phyloP scores from a whole-genome alignment of 2,113 vertebrate genomes.

The Zapornia atra region DNA sequence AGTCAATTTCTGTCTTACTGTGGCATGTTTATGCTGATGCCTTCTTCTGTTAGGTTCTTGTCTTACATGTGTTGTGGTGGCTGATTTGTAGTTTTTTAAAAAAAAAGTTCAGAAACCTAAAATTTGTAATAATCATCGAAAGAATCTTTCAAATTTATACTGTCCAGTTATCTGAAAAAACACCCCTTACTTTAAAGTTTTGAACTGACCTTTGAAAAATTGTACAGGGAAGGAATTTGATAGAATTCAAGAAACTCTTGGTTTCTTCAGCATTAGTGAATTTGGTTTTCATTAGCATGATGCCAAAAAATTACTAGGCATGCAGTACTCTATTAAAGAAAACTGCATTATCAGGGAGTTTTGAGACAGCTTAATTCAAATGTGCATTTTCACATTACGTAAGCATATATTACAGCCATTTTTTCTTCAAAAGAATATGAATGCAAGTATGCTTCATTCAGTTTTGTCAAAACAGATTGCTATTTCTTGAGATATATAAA shows the following conservation, averaged over 20 bases:
- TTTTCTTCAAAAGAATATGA: conserved; percentile 34
- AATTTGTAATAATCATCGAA: neutral
- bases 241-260: neutral
- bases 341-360: neutral
- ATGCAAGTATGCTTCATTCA: neutral
- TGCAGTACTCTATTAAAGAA: neutral
- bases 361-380: neutral
- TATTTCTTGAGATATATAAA: neutral
- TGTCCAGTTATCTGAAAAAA: neutral
- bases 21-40: conserved; percentile 20
- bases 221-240: neutral
- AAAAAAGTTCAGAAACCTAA: neutral
- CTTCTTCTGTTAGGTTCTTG: conserved; percentile 42
- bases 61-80: conserved; percentile 40
- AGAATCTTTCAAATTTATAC: neutral
- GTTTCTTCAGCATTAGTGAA: neutral
- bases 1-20: neutral
- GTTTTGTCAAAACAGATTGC: neutral
- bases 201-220: neutral
- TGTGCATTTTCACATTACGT: neutral
- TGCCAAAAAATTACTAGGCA: neutral
- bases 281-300: conserved; percentile 19
- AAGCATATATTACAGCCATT: neutral
- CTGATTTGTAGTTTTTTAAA: neutral
- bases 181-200: neutral